Conservation (phyloP, 2,797 vertebrate species). For the Psittacula echo region DNA sequence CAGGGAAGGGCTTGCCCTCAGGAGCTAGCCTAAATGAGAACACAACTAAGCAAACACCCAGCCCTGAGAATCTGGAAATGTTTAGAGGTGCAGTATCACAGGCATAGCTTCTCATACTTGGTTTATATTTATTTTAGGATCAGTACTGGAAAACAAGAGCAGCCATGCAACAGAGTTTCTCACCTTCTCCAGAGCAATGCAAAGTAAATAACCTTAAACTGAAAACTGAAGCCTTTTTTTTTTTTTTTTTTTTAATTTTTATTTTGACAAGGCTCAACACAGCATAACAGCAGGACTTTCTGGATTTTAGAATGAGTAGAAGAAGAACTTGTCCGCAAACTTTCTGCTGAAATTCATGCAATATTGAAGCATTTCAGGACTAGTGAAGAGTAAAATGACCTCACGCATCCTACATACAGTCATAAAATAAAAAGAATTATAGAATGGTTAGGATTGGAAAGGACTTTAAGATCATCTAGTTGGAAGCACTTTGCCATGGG, state of each 20-base stretch:
- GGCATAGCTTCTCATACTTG: neutral
- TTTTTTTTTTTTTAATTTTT: too few relatives aligned
- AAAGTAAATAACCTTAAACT: neutral
- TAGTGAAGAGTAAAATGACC: neutral
- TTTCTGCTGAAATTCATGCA: neutral
- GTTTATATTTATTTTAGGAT: neutral
- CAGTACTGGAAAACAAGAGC: fast-evolving
- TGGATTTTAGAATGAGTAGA: neutral
- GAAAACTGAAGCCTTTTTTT: neutral
- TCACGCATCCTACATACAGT: neutral
- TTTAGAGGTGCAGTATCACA: neutral
- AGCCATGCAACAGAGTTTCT: neutral
- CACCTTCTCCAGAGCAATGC: neutral
- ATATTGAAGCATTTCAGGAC: neutral
- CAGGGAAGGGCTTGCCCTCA: neutral
- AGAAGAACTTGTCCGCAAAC: neutral
- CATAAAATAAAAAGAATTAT: neutral
- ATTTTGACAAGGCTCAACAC: neutral
- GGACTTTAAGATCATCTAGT: neutral
- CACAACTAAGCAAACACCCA: neutral
- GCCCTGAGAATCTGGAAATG: neutral
- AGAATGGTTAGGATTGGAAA: neutral
- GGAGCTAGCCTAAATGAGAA: neutral
- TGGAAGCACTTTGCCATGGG: neutral
- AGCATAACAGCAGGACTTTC: neutral